Conservation (phyloP, 1,140 invertebrate genomes). For the Drosophila erecta region DNA sequence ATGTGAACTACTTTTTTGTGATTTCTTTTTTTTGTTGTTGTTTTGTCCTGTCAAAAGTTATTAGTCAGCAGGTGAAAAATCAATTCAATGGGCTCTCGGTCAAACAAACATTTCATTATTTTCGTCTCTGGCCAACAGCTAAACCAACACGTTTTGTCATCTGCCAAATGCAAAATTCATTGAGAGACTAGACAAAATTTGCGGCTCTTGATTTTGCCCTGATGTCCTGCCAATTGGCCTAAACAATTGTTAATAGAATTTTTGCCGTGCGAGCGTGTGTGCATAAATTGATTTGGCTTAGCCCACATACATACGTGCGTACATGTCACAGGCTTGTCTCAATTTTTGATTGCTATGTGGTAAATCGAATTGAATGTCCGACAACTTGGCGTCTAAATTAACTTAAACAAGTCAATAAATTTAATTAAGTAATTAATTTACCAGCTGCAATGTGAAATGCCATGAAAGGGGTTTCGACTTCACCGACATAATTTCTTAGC, state of each 20-base stretch:
- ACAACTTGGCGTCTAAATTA: constrained; percentile 44
- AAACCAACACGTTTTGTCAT: constrained; percentile 55
- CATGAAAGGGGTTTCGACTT: not conserved
- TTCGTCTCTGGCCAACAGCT: constrained; percentile 44
- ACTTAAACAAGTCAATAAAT: constrained; percentile 66
- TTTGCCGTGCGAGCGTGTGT: not conserved
- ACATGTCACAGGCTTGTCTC: constrained; percentile 2
- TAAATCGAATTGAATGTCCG: constrained; percentile 51
- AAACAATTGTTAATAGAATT: constrained; percentile 61
- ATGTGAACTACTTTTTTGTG: not conserved
- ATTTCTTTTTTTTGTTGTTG: not conserved
- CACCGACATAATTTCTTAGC: not conserved
- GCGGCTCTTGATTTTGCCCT: constrained; percentile 28
- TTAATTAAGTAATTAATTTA: constrained; percentile 64
- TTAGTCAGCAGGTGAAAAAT: constrained; percentile 58
- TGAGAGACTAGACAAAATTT: constrained; percentile 4
- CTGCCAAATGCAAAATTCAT: constrained; percentile 40
- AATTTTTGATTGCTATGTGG: constrained; percentile 48
- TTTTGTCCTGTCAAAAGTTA: constrained; percentile 39
- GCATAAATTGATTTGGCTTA: constrained; percentile 45
- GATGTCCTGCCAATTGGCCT: constrained; percentile 41
- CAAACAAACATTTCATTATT: constrained; percentile 70
- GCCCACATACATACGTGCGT: constrained; percentile 1
- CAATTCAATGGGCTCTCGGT: constrained; percentile 40
- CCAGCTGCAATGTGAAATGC: constrained; percentile 9